Evolutionary conservation across 2,113 vertebrate genomes (phyloP).

Genomic region (Amphilophus citrinellus): DNA sequence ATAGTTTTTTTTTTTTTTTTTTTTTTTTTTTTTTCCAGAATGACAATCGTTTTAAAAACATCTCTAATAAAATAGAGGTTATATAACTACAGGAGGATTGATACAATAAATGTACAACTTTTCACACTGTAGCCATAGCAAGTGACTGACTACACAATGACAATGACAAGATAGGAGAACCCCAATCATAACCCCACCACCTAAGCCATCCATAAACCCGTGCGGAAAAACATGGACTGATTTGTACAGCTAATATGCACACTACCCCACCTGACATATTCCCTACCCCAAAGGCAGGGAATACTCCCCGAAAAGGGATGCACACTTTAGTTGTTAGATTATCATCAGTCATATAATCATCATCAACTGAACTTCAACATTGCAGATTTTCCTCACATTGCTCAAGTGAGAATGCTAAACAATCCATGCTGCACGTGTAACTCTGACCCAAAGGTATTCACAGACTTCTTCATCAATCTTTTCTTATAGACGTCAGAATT

Average conservation of each 20-base stretch:
- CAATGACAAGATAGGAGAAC: too few relatives aligned
- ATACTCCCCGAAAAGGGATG: neutral
- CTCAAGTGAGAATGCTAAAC: neutral
- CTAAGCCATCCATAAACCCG: neutral
- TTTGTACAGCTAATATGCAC: too few relatives aligned
- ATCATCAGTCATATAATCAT: neutral
- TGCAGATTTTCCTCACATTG: neutral
- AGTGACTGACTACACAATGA: neutral
- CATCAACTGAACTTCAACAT: neutral
- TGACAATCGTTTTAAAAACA: neutral
- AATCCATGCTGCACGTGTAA: neutral
- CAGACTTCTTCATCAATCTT: neutral
- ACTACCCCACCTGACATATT: too few relatives aligned
- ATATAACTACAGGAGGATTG: neutral
- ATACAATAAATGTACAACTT: neutral
- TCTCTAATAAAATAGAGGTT: neutral
- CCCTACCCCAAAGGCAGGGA: fast-evolving
- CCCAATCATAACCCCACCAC: neutral
- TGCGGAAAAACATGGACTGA: neutral
- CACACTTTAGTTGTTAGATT: neutral
- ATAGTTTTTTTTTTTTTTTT: fast-evolving
- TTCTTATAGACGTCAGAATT: neutral
- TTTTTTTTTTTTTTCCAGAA: neutral
- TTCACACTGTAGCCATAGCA: neutral
- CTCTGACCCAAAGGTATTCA: neutral